Evolutionary conservation across 1,140 invertebrate species (phyloP).

Genomic region (Trigoniulus corallinus): DNA sequence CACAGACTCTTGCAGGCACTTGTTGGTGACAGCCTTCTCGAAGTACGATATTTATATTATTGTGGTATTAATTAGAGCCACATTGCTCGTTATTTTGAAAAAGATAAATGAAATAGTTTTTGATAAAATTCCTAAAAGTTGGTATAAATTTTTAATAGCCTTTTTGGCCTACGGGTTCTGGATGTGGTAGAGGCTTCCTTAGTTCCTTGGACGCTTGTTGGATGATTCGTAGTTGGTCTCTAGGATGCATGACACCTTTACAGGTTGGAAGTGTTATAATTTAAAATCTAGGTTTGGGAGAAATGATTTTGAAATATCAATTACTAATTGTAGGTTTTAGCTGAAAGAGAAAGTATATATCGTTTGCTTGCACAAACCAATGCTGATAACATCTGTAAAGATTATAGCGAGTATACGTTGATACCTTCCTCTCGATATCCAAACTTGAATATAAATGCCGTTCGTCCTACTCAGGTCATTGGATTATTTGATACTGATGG

Average conservation of each 20-base stretch:
- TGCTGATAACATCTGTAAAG: constrained; percentile 82
- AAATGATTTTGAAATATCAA: neutral
- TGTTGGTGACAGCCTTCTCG: constrained; percentile 88
- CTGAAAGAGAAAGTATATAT: constrained; percentile 90
- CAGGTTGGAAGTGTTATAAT: constrained; percentile 20
- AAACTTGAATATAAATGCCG: constrained; percentile 34
- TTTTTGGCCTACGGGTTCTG: constrained; percentile 96
- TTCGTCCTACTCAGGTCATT: constrained; percentile 43
- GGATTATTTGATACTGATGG: constrained; percentile 24
- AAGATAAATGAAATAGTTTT: neutral
- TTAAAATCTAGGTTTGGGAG: no score
- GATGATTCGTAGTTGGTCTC: constrained; percentile 74
- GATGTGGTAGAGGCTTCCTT: constrained; percentile 91
- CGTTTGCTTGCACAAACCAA: constrained; percentile 81
- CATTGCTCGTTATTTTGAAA: neutral
- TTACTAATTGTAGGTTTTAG: constrained; percentile 51
- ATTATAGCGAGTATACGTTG: constrained; percentile 38
- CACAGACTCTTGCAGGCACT: constrained; percentile 68
- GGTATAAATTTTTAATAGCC: constrained; percentile 37
- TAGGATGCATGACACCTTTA: constrained; percentile 29
- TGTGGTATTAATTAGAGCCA: constrained; percentile 13
- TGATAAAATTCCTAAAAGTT: constrained; percentile 11
- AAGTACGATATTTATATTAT: constrained; percentile 39
- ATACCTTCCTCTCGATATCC: constrained; percentile 28
- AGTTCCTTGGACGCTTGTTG: constrained; percentile 91